A percentile compares a stretch with the other conserved stretches of the same genome.
These are phyloP conservation scores for Melanotaenia parkinsoni DNA, from an alignment of 2,797 vertebrate species.

Conservation along the genomic window DNA sequence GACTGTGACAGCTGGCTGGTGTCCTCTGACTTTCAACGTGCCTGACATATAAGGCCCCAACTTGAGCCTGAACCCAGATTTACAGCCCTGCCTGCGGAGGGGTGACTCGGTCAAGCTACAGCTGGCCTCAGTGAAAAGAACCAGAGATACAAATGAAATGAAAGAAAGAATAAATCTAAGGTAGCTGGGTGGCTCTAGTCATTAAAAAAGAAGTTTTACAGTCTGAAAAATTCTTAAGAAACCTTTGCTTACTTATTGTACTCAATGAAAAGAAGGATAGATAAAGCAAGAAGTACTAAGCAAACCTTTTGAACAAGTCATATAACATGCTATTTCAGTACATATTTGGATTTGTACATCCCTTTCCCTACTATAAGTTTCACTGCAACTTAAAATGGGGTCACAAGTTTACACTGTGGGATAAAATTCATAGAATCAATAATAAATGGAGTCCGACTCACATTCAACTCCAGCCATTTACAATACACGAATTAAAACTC, in stretches of 20 bases:
- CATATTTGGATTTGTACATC: background rate
- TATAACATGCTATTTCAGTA: background rate
- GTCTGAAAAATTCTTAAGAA: background rate
- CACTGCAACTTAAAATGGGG: slow-evolving; percentile 16
- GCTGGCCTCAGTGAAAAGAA: slow-evolving; percentile 50
- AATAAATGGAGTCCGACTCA: slow-evolving; percentile 22
- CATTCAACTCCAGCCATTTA: slow-evolving; percentile 8
- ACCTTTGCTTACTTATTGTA: background rate
- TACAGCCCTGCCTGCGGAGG: slow-evolving; percentile 44
- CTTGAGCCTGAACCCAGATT: slow-evolving; percentile 65
- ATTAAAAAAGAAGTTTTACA: slow-evolving; percentile 3
- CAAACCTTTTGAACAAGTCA: background rate
- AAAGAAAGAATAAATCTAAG: slow-evolving; percentile 7
- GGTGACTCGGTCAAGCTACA: slow-evolving; percentile 49
- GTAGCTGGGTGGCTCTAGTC: slow-evolving; percentile 8
- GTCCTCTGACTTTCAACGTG: slow-evolving; percentile 51
- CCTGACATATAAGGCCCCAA: slow-evolving; percentile 62
- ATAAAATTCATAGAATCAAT: slow-evolving; percentile 23
- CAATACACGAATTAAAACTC: slow-evolving; percentile 14
- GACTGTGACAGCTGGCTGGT: slow-evolving; percentile 67
- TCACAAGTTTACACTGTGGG: slow-evolving; percentile 14
- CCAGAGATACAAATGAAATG: slow-evolving; percentile 17
- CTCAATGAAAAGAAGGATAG: background rate
- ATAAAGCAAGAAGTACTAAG: background rate
- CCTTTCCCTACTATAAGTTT: slow-evolving; percentile 7